Base-by-base conservation (phyloP, 1,140 invertebrate species). In the Dendroctonus valens region DNA sequence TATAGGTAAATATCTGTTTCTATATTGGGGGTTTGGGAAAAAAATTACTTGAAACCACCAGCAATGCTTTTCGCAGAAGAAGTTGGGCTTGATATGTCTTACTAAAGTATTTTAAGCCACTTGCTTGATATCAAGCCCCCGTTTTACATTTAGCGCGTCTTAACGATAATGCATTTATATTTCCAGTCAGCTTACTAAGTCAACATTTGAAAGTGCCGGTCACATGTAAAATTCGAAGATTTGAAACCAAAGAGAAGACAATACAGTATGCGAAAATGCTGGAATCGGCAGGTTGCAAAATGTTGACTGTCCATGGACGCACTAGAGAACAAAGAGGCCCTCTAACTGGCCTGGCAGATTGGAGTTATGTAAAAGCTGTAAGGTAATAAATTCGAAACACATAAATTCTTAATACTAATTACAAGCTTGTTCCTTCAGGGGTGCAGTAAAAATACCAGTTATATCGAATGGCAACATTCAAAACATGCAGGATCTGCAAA, bases 391-490 rank as follows among this genome's bases (percentile, higher is more conserved):
- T 6, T 14, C n/a, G 7, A 39, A 38, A 40, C 40, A 8, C 39
- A 5, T 3, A 50, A 48, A 41, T 63, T 41, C 37, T 2, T 59
- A 55, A 55, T 42, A 15, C 48, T 26, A 49, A 9, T 7, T 11
- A 52, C 11, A 52, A 52, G 8, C 12, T 4, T 15, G 5, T 37
- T 42, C 55, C 69, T 71, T 50, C 73, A 96, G 93, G 73, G 83
- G 94, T 69, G 86, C 86, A 61, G 86, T 98, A 6, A 89, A 85
- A 62, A 91, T 99, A 73, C 97, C 97, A 26, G 91, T 99, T 65
- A 88, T 99, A 76, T 95, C 96, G 5, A 99, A 99, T 84, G 97
- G 97, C 5, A 99, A 99, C 76, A 96, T 99, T 69, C 92, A 98
- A 77, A 93, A 90, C 73, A 78, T 94, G 59, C 84, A 89, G 75